phyloP scores from a whole-genome alignment of 2,113 vertebrate species.

The Orthochromis indermauri region DNA sequence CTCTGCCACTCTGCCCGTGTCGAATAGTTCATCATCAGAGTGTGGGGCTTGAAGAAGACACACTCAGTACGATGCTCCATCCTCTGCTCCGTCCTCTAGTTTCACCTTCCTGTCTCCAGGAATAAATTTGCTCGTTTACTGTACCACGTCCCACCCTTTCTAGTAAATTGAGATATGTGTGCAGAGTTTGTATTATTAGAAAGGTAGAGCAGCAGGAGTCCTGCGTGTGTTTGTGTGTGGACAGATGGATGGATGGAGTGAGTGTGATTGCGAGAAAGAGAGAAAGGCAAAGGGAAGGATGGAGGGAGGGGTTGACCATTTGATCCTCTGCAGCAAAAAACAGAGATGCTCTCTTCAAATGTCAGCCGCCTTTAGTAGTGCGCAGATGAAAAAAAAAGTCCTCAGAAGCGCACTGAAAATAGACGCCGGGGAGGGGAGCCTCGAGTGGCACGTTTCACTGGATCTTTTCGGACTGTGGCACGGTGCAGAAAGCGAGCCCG shows the following conservation, averaged over 20 bases:
- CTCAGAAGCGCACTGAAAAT: background rate
- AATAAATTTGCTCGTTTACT: background rate
- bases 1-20: background rate
- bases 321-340: constrained; percentile 73
- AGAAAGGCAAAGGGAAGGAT: background rate
- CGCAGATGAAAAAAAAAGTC: constrained; percentile 49
- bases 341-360: constrained; percentile 74
- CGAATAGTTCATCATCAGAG: background rate
- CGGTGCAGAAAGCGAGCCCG: background rate
- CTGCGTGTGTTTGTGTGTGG: constrained; percentile 24
- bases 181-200: constrained; percentile 72
- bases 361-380: constrained; percentile 67
- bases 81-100: constrained; percentile 31
- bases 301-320: constrained; percentile 63
- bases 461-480: background rate
- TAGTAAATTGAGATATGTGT: background rate
- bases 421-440: background rate
- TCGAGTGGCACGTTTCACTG: background rate
- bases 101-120: constrained; percentile 33
- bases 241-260: constrained; percentile 48
- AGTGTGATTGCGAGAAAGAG: background rate
- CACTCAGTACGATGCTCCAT: background rate
- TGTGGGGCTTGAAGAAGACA: background rate
- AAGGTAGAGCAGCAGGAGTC: constrained; percentile 74
- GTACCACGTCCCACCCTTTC: background rate